These are phyloP conservation scores for Villa cingulata DNA, from an alignment of 2,888 invertebrate species.

Conservation along the genomic window DNA sequence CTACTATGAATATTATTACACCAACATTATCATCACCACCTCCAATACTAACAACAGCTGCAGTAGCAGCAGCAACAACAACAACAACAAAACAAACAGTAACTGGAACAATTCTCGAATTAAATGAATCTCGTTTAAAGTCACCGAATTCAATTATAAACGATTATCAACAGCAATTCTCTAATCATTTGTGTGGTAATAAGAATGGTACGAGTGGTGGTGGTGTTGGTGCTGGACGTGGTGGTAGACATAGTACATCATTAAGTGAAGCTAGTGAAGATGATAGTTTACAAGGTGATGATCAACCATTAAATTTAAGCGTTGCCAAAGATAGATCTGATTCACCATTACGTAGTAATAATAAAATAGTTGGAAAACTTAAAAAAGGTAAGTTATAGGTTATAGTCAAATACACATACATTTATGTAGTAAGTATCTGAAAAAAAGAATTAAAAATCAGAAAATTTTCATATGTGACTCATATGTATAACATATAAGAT, in stretches of 20 bases:
- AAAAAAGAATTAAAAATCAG: no score
- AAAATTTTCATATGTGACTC: no score
- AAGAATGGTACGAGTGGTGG: no score
- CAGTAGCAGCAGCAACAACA: neutral
- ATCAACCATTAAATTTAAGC: slow-evolving; percentile 47
- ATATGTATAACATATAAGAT: no score
- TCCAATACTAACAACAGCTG: no score
- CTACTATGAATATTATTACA: no score
- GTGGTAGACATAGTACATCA: slow-evolving; percentile 16
- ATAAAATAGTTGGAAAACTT: slow-evolving; percentile 18
- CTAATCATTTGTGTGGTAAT: slow-evolving; percentile 24
- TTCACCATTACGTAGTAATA: slow-evolving; percentile 27
- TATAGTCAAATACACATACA: no score
- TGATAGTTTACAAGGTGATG: slow-evolving; percentile 30
- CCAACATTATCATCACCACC: no score
- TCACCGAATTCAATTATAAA: slow-evolving; percentile 32
- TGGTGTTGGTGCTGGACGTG: no score
- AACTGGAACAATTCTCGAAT: no score
- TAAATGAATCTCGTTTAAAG: slow-evolving; percentile 16
- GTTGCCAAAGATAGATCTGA: slow-evolving; percentile 23
- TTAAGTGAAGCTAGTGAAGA: slow-evolving; percentile 38
- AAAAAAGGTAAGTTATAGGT: slow-evolving; percentile 20
- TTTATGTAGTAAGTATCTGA: no score
- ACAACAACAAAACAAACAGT: no score
- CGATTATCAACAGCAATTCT: slow-evolving; percentile 27